Evolutionary conservation across 1,140 invertebrate genomes (phyloP), one percentile per base, ranked within the genome.

Genomic region (Lithobius niger): DNA sequence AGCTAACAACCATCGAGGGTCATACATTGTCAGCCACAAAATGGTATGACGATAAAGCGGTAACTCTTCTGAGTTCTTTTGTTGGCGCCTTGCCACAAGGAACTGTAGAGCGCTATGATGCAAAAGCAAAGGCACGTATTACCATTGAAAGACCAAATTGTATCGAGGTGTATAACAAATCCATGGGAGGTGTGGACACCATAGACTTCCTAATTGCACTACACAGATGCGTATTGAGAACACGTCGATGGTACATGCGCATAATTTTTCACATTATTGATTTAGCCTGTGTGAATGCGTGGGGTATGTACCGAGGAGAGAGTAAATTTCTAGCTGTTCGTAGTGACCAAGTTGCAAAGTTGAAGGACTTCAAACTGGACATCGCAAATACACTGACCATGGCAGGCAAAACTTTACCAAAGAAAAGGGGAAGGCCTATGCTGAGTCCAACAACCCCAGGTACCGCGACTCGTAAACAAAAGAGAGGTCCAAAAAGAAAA

Each of bases 131-230:
- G 22, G 27, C 10, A 22, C 27, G 6, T 27, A 26, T 49, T 49
- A 22, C 10, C 6, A 25, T 49, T 4, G 22, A 4, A 4, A 45
- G 43, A 21, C 43, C 43, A 18, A 4, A 45, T 4, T 22, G 13
- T 49, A 22, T 49, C 47, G 6, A 4, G 24, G 6, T 25, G 25
- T 49, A 49, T 27, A 26, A 49, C 18, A 49, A 49, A 49, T 49
- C 47, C 10, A 49, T 49, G 47, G 47, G 47, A 49, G 47, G 47
- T 22, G 47, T 49, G 13, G 47, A 49, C 6, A 22, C 6, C 4
- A 49, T 26, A 22, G 47, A 49, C 22, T 49, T 10, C 27, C 22
- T 49, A 25, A 49, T 49, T 22, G 10, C 47, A 49, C 24, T 49
- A 22, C 22, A 49, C 25, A 10, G 47, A 22, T n/a, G 4, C 10